Base-by-base conservation (phyloP, 1,140 invertebrate species). In the Drosophila gunungcola region DNA sequence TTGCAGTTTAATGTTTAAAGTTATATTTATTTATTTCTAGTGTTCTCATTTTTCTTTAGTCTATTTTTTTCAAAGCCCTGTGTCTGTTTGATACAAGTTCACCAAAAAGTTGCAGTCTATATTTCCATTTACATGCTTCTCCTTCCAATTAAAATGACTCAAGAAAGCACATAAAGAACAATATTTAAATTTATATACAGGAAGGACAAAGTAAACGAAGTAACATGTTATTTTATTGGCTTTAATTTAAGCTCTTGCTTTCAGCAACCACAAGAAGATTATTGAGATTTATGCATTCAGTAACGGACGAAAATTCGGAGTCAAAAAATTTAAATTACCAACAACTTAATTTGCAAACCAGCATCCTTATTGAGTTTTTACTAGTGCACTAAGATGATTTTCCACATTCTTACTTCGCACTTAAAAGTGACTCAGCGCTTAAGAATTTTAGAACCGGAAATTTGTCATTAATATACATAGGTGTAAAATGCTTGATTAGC, bases 221-320 rank as follows among this genome's bases (percentile, higher is more conserved):
- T n/a, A 10, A 11, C 12, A 16, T 34, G 12, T 32, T 62, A 34
- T 36, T 61, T 38, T 4, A 61, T 62, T 64, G 32, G 13, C 13
- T 61, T 62, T 27, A 61, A 45, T 46, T 64, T 62, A 46, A 32
- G 32, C n/a, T 64, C 34, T 25, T 38, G 36, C 11, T 51, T 34
- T 4, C 13, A 36, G 10, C 9, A 36, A 2, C n/a, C 29, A 16
- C 13, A 34, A 36, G 13, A 4, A 43, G 41, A 61, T 61, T 64
- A 64, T 52, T 52, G 32, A 52, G 62, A 68, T 68, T 68, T 68
- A 68, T 67, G 64, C n/a, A 12, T 65, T 27, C 45, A 42, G 36
- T 51, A 16, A 64, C 16, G 3, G 21, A 29, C 7, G 10, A 32
- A 34, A 46, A 61, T 45, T 65, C 25, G 12, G 4, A 2, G 36